Percentiles rank a stretch among this genome's conserved stretches.
These are phyloP conservation scores for Enteromius anoplus DNA, from an alignment of 2,797 vertebrate species.

Conservation along the genomic window DNA sequence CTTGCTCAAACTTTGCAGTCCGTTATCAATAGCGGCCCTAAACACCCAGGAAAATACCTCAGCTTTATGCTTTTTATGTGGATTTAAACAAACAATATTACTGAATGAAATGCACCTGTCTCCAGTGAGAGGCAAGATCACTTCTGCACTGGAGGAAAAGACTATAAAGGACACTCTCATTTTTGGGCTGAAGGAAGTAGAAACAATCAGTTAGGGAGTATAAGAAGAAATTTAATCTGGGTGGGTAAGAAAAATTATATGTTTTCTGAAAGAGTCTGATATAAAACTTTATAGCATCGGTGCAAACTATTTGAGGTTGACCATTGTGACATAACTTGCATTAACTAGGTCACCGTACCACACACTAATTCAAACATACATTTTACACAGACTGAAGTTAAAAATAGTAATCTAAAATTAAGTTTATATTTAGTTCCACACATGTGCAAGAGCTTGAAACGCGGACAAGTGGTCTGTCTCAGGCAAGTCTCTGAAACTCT, in stretches of 20 bases:
- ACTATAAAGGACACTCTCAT: constrained; percentile 88
- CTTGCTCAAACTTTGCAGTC: constrained; percentile 80
- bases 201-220: neutral
- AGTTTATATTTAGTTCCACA: constrained; percentile 69
- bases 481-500: neutral
- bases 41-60: neutral
- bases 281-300: neutral
- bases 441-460: constrained; percentile 35
- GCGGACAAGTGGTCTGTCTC: constrained; percentile 20
- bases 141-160: constrained; percentile 83
- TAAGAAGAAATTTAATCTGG: neutral
- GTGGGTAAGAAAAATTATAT: neutral
- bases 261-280: constrained; percentile 2
- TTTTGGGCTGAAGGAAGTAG: constrained; percentile 77
- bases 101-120: constrained; percentile 81
- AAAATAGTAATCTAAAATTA: constrained; percentile 72
- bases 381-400: constrained; percentile 52
- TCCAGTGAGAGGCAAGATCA: constrained; percentile 85
- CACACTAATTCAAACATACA: constrained; percentile 41
- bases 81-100: neutral
- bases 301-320: constrained; percentile 38
- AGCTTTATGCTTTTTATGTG: neutral
- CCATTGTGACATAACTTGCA: constrained; percentile 1
- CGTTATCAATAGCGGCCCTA: constrained; percentile 80
- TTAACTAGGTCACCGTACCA: constrained; percentile 50